Evolutionary conservation across 2,888 invertebrate genomes (phyloP).

Genomic region (Eupithecia centaureata): DNA sequence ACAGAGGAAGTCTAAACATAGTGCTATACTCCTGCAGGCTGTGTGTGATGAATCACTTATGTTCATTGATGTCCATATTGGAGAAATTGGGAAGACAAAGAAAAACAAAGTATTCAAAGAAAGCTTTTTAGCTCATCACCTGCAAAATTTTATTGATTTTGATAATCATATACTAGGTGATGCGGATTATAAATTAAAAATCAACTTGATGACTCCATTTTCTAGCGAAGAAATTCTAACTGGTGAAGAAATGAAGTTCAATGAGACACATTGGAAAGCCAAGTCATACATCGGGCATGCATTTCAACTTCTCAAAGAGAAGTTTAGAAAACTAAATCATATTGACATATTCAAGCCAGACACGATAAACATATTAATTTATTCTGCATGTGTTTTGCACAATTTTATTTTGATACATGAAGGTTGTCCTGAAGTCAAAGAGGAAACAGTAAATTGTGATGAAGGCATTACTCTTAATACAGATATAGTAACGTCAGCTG

Average conservation of each 20-base stretch:
- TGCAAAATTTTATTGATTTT: constrained; percentile 70
- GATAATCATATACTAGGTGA: constrained; percentile 77
- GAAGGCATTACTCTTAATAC: constrained; percentile 70
- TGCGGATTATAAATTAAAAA: constrained; percentile 68
- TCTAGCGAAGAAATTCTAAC: constrained; percentile 71
- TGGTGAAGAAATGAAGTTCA: constrained; percentile 77
- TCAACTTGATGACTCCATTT: constrained; percentile 74
- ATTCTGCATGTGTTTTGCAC: constrained; percentile 73
- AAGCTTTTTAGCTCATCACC: constrained; percentile 62
- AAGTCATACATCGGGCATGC: constrained; percentile 70
- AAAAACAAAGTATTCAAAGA: constrained; percentile 72
- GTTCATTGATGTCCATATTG: constrained; percentile 72
- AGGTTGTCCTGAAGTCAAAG: constrained; percentile 67
- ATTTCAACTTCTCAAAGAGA: constrained; percentile 70
- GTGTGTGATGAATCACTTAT: constrained; percentile 75
- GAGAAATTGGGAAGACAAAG: constrained; percentile 64
- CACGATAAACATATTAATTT: constrained; percentile 61
- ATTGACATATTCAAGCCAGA: constrained; percentile 66
- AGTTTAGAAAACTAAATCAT: constrained; percentile 69
- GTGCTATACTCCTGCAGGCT: constrained; percentile 70
- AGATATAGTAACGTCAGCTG: constrained; percentile 66
- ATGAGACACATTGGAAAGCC: constrained; percentile 74
- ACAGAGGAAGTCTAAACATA: constrained; percentile 58
- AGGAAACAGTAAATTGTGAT: constrained; percentile 67
- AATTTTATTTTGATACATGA: constrained; percentile 76